Evolutionary conservation across 2,888 invertebrate genomes (phyloP).

Genomic region (Stenotaenia linearis): DNA sequence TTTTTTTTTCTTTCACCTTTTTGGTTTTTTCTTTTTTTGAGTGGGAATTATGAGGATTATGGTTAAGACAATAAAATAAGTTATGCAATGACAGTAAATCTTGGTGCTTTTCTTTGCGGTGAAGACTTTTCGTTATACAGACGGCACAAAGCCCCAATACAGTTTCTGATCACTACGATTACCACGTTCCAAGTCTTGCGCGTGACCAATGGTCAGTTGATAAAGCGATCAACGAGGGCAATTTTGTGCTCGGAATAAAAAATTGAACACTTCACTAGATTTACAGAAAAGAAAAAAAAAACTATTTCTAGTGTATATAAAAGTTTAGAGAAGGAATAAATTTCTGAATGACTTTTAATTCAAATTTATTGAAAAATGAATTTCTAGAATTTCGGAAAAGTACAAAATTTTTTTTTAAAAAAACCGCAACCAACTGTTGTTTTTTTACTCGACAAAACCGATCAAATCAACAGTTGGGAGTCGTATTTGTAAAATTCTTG

Average conservation of each 20-base stretch:
- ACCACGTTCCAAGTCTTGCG: slow-evolving; percentile 15
- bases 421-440: neutral
- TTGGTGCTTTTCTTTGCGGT: neutral
- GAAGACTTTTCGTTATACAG: slow-evolving; percentile 1
- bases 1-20: neutral
- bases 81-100: slow-evolving; percentile 6
- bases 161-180: slow-evolving; percentile 18
- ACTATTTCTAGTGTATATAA: neutral
- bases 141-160: neutral
- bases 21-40: neutral
- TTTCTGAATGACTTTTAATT: too few species aligned
- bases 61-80: neutral
- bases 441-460: slow-evolving; percentile 11
- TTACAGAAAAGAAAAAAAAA: neutral
- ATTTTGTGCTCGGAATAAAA: slow-evolving; percentile 15
- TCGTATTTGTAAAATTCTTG: slow-evolving; percentile 7
- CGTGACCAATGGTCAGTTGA: slow-evolving; percentile 26
- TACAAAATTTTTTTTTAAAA: neutral
- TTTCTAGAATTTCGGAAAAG: neutral
- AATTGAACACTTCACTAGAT: neutral
- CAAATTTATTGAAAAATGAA: too few species aligned
- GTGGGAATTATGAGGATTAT: neutral
- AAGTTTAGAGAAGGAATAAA: too few species aligned
- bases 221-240: slow-evolving; percentile 24
- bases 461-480: slow-evolving; percentile 21